Evolutionary conservation across 1,140 invertebrate species (phyloP), one percentile per base, ranked within the genome.

Genomic region (Mizuhopecten yessoensis): DNA sequence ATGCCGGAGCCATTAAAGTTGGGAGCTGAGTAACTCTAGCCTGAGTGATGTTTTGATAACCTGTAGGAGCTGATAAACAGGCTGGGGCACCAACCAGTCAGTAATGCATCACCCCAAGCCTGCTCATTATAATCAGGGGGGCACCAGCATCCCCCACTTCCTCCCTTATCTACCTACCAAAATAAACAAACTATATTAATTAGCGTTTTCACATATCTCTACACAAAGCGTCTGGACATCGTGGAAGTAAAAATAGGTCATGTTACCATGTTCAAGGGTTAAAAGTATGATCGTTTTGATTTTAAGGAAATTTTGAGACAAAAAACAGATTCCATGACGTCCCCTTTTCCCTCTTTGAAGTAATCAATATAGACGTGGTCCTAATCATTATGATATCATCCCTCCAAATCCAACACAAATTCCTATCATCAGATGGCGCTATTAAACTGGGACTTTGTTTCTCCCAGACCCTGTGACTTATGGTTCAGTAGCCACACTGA

Each of bases 1-100:
- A 87, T 87, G 87, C 34, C 34, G 87, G 34, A 87, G 87, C 87
- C 87, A 87, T 87, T 87, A 29, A 87, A 87, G 34, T 87, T 87
- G 36, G 36, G 33, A 87, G 29, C 34, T 39, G 34, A 39, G 87
- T 87, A 87, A 87, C 87, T 33, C 34, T 34, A 87, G 17, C 34
- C 87, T 87, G 87, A 87, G 87, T 87, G 87, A 87, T 87, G 87
- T 87, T 87, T 87, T 34, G 87, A 87, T 87, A 87, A 87, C 87
- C 87, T 87, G 87, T 87, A 36, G 33, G 87, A 34, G 34, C 34
- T 34, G 34, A 36, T 87, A 87, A 87, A 34, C 87, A 87, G 87
- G 87, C 34, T 34, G 34, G 87, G 87, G 87, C 87, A 87, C 87
- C 34, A 33, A 34, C 36, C 33, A 87, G 23, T 87, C 34, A 39